Percentiles rank a stretch among this genome's conserved stretches.
These are phyloP conservation scores for Pocillopora damicornis DNA, from an alignment of 64 coral and sea anemone species.

Conservation along the genomic window DNA sequence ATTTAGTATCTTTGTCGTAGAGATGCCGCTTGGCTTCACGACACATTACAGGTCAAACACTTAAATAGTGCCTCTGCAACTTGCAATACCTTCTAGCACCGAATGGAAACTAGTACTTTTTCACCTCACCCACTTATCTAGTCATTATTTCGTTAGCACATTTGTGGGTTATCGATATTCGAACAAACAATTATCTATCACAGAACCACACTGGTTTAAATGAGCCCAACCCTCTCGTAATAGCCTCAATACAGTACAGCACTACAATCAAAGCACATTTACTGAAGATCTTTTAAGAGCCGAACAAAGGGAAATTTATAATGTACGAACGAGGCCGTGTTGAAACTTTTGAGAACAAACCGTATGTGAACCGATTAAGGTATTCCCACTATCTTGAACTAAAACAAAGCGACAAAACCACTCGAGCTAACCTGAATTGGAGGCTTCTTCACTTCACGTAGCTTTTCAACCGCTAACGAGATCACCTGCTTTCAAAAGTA, in stretches of 20 bases:
- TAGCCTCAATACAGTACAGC: neutral
- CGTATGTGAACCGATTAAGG: neutral
- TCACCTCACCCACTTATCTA: neutral
- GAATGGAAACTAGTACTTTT: neutral
- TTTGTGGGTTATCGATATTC: neutral
- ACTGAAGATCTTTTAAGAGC: neutral
- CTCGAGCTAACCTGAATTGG: neutral
- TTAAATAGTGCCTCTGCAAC: neutral
- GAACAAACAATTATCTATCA: neutral
- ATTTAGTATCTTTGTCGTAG: neutral
- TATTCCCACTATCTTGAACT: neutral
- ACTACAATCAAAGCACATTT: neutral
- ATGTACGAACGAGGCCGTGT: neutral
- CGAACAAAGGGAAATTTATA: neutral
- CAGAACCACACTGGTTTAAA: neutral
- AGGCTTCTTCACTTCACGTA: neutral
- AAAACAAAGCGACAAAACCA: neutral
- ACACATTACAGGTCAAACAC: too few species aligned
- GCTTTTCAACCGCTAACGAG: neutral
- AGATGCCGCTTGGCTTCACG: neutral
- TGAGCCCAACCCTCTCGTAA: neutral
- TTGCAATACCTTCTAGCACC: neutral
- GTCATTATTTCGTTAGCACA: neutral
- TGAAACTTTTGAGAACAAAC: neutral
- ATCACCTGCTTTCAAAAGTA: neutral